Percentiles rank a stretch among this genome's conserved stretches.
Evolutionary conservation across 2,888 invertebrate genomes (phyloP).

Genomic region (Lepidocyrtinus sp.): DNA sequence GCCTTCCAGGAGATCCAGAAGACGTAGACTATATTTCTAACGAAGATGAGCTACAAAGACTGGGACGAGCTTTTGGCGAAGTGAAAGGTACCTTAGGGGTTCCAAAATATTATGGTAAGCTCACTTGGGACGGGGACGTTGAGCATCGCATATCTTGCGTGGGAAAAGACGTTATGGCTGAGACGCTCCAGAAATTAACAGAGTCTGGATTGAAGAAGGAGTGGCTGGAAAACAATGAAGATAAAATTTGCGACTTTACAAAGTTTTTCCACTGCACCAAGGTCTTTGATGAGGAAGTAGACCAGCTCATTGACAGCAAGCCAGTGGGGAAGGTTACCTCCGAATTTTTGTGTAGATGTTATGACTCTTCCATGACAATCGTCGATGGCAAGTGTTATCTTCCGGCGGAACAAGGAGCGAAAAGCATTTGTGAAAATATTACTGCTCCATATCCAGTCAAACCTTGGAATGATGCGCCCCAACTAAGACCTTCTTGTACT

Average conservation of each 20-base stretch:
- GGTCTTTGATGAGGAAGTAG: not conserved
- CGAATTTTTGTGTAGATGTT: conserved; percentile 34
- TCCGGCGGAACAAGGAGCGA: conserved; percentile 35
- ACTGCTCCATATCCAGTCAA: conserved; percentile 29
- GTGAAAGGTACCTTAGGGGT: conserved; percentile 20
- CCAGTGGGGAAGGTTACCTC: not conserved
- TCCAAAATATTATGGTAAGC: conserved; percentile 2
- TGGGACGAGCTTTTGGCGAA: not conserved
- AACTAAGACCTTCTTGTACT: conserved; percentile 32
- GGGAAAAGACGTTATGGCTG: conserved; percentile 20
- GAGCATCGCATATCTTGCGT: conserved; percentile 11
- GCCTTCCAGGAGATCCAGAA: too few species aligned
- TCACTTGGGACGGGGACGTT: conserved; percentile 30
- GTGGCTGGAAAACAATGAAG: conserved; percentile 23
- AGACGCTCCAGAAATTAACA: conserved; percentile 4
- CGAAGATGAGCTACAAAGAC: not conserved
- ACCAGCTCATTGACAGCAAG: not conserved
- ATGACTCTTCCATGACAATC: conserved; percentile 34
- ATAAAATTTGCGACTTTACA: conserved; percentile 35
- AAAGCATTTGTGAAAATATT: conserved; percentile 40
- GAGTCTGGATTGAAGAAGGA: conserved; percentile 3
- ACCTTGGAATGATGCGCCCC: conserved; percentile 27
- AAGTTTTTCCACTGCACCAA: conserved; percentile 46
- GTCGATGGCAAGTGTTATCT: conserved; percentile 25
- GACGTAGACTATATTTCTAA: not conserved